Base-by-base conservation (phyloP, 1,140 invertebrate genomes). In the Lanistes nyassanus region DNA sequence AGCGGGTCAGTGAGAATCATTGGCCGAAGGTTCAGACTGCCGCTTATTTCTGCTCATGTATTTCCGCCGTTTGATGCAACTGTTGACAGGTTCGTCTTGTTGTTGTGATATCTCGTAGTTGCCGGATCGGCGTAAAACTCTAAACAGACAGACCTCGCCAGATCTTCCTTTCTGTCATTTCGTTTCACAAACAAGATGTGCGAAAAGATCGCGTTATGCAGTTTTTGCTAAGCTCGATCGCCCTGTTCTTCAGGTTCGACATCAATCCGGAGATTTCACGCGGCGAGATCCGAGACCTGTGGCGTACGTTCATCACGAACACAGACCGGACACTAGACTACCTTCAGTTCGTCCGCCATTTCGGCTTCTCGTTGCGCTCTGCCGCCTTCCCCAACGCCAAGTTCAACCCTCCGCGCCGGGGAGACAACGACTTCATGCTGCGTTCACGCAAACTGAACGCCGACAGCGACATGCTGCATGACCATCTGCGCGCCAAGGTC, bases 381-480 rank as follows among this genome's bases (percentile, higher is more conserved):
- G 89, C 88, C 13, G 79, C 85, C 16, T 89, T 84, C 80, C 86
- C 87, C n/a, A 90, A 89, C 79, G 86, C 89, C 65, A 89, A 89
- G 77, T 53, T 85, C 31, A 71, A 80, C n/a, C 89, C 89, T 7
- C 89, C 89, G 58, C 82, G 81, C 56, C 79, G 81, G 23, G 88
- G 89, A 19, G 88, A 90, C 74, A 79, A 82, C 11, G 89, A 90
- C 76, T 88, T 84, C 77, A 88, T 89, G 87, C 80, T 88, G 68
- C 81, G 88, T 56, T 89, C 87, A 13, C 80, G 86, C 53, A 90
- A 89, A 78, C 81, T 90, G 67, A 89, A 89, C 76, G 85, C 85
- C 76, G 88, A 84, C 21, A 76, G 81, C 26, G 87, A 89, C 75
- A 86, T 90, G 84, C 77, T 90, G 36, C 82, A 87, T 65, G 89